Conservation (phyloP, 2,888 invertebrate species). For the Acronicta alni region DNA sequence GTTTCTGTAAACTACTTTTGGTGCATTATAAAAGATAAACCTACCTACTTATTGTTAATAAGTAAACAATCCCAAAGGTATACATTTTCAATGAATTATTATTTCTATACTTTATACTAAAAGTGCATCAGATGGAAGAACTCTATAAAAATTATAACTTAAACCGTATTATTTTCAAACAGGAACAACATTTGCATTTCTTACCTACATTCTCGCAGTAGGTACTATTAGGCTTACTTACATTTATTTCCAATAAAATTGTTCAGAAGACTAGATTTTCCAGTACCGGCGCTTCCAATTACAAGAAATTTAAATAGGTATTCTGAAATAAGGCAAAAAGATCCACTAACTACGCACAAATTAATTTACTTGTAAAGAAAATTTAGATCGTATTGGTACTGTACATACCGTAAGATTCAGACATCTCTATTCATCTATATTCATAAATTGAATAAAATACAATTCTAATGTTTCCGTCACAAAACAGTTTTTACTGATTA, state of each 20-base stretch:
- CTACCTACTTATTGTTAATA: too few relatives aligned
- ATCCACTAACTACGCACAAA: neutral
- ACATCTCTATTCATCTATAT: slow-evolving; percentile 12
- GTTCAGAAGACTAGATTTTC: slow-evolving; percentile 95
- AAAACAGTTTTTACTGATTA: neutral
- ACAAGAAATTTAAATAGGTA: slow-evolving; percentile 95
- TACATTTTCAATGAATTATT: too few relatives aligned
- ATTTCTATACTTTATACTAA: too few relatives aligned
- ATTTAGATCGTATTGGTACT: neutral
- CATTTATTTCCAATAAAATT: slow-evolving; percentile 96
- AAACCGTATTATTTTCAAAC: too few relatives aligned
- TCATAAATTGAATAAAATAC: neutral
- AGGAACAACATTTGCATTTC: too few relatives aligned
- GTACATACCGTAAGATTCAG: slow-evolving; percentile 44
- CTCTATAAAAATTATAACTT: too few relatives aligned
- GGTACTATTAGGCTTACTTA: slow-evolving; percentile 81
- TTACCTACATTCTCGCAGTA: too few relatives aligned
- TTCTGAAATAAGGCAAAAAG: slow-evolving; percentile 87
- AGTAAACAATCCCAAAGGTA: too few relatives aligned
- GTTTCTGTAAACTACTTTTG: too few relatives aligned
- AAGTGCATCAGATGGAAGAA: too few relatives aligned
- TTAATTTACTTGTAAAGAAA: too few relatives aligned
- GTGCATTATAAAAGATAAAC: too few relatives aligned
- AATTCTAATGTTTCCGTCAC: neutral
- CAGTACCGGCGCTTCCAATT: slow-evolving; percentile 95